Evolutionary conservation across 1,140 invertebrate genomes (phyloP).

Genomic region (Zaprionus lachaisei): DNA sequence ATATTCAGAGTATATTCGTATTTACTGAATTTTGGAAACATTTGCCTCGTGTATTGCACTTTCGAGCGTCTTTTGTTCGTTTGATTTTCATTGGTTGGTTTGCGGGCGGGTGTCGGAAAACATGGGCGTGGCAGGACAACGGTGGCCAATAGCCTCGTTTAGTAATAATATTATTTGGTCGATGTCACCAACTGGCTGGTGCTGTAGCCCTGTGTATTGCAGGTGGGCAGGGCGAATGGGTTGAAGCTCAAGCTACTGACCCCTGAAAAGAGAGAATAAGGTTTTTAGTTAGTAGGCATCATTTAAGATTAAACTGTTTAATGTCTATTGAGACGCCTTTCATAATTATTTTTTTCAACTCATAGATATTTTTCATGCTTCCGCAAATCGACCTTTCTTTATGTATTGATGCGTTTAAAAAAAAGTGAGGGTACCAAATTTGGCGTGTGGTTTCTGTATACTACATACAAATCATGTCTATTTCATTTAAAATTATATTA

Average conservation of each 20-base stretch:
- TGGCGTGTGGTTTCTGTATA: too few species aligned
- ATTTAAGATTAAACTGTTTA: not conserved
- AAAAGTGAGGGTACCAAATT: too few species aligned
- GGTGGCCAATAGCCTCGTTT: conserved; percentile 65
- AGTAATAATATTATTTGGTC: conserved; percentile 89
- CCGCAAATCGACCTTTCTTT: too few species aligned
- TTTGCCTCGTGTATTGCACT: conserved; percentile 72
- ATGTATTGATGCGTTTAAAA: too few species aligned
- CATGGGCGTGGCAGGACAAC: conserved; percentile 31
- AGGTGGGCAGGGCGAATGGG: conserved; percentile 95
- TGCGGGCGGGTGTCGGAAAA: conserved; percentile 16
- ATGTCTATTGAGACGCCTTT: too few species aligned
- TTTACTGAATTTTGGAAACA: conserved; percentile 54
- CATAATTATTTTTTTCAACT: not conserved
- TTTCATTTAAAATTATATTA: too few species aligned
- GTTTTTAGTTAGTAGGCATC: not conserved
- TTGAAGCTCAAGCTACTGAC: conserved; percentile 93
- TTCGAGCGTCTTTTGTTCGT: conserved; percentile 65
- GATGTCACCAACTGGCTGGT: conserved; percentile 92
- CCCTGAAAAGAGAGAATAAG: conserved; percentile 85
- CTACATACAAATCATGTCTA: too few species aligned
- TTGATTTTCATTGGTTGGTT: conserved; percentile 30
- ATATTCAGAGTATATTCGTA: conserved; percentile 23
- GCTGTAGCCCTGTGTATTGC: conserved; percentile 93
- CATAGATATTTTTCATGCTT: not conserved